phyloP scores from a whole-genome alignment of 2,888 invertebrate species.

The Protonemura montana region DNA sequence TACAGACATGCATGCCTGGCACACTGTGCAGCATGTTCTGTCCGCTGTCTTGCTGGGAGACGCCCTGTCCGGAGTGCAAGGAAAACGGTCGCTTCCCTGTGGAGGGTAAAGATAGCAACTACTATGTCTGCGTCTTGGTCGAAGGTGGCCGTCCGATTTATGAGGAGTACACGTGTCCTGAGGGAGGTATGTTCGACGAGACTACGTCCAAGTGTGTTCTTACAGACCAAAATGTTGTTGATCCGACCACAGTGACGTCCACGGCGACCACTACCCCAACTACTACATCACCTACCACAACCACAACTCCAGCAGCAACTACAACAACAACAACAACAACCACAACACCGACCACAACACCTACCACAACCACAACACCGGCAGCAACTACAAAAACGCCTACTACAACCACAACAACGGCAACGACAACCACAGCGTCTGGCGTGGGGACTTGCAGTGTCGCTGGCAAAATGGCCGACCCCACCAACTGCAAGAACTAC shows the following conservation, averaged over 20 bases:
- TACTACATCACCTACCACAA: not conserved
- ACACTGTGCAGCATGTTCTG: slow-evolving; percentile 16
- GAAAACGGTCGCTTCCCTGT: not conserved
- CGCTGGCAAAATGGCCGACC: not conserved
- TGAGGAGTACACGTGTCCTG: not conserved
- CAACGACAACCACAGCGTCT: not conserved
- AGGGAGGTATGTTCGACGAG: not conserved
- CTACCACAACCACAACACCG: not conserved
- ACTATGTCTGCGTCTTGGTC: not conserved
- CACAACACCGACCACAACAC: not conserved
- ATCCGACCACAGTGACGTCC: not conserved
- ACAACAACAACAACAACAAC: not conserved
- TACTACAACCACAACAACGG: not conserved
- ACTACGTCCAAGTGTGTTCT: not conserved
- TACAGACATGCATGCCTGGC: not conserved
- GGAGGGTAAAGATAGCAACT: not conserved
- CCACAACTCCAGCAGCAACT: not conserved
- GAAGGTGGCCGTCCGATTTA: not conserved
- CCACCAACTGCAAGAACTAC: not conserved
- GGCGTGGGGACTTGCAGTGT: not conserved
- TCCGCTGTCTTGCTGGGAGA: slow-evolving; percentile 3
- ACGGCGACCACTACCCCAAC: not conserved
- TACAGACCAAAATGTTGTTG: not conserved
- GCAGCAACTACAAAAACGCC: not conserved
- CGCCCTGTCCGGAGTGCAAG: slow-evolving; percentile 10